These are phyloP conservation scores for Chunga burmeisteri DNA, from an alignment of 2,113 vertebrate genomes.

Conservation along the genomic window DNA sequence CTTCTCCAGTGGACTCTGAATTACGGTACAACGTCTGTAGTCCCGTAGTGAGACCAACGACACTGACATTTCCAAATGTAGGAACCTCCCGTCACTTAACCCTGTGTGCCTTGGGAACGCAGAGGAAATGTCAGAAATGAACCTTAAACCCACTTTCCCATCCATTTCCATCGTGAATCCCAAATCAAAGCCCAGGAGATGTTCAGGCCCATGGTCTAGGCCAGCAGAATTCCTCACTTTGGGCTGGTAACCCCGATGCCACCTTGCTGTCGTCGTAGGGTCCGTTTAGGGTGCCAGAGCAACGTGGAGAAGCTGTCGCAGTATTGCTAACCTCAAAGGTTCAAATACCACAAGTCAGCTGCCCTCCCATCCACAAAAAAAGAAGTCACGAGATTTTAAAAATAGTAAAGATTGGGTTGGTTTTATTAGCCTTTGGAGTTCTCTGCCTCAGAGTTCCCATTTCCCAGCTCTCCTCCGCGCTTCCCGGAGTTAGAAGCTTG, in stretches of 20 bases:
- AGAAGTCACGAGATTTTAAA: not conserved
- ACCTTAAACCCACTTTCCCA: not conserved
- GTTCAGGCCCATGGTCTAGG: not conserved
- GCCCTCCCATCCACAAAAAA: not conserved
- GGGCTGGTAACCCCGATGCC: not conserved
- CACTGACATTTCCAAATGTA: too few relatives aligned
- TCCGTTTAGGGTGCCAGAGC: not conserved
- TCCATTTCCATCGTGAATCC: fast-evolving
- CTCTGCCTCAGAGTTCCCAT: not conserved
- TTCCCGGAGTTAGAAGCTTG: not conserved
- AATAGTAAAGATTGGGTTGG: not conserved
- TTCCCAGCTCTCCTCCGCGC: not conserved
- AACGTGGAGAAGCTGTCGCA: not conserved
- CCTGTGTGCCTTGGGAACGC: not conserved
- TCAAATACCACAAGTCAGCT: not conserved
- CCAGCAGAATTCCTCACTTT: not conserved
- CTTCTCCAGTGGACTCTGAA: not conserved
- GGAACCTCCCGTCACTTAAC: not conserved
- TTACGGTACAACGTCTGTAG: fast-evolving
- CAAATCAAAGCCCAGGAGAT: not conserved
- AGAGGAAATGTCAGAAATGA: not conserved
- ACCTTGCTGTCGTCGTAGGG: not conserved
- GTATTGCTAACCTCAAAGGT: not conserved
- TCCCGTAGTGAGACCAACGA: fast-evolving
- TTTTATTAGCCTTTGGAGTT: not conserved